A percentile compares a stretch with the other conserved stretches of the same genome.
Evolutionary conservation across 2,888 invertebrate genomes (phyloP).

Genomic region (Scaptomyza polygonia): DNA sequence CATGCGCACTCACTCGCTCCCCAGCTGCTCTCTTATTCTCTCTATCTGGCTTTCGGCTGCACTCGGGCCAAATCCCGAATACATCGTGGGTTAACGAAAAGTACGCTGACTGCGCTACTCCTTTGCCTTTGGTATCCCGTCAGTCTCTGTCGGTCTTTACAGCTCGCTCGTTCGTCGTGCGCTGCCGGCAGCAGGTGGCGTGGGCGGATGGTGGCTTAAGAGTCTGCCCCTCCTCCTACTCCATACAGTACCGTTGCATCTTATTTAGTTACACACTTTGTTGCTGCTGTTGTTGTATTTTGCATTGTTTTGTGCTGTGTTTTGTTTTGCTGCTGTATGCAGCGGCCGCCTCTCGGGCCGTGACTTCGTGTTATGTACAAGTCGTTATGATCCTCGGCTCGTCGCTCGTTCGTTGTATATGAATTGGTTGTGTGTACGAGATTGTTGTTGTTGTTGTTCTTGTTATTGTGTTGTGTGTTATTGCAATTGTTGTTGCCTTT

Average conservation of each 20-base stretch:
- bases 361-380: slow-evolving; percentile 75
- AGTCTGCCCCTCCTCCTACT: background rate
- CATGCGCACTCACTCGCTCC: slow-evolving; percentile 50
- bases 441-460: slow-evolving; percentile 41
- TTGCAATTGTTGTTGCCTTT: slow-evolving; percentile 52
- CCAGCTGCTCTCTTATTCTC: slow-evolving; percentile 17
- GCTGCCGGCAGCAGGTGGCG: slow-evolving; percentile 56
- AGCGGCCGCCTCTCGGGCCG: slow-evolving; percentile 60
- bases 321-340: slow-evolving; percentile 73
- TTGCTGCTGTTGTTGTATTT: slow-evolving; percentile 71
- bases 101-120: slow-evolving; percentile 53
- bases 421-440: slow-evolving; percentile 45
- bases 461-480: slow-evolving; percentile 68
- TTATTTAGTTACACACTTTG: slow-evolving; percentile 78
- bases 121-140: slow-evolving; percentile 70
- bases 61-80: slow-evolving; percentile 27
- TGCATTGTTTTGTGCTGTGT: slow-evolving; percentile 82
- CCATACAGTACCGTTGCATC: slow-evolving; percentile 59
- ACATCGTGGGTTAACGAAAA: slow-evolving; percentile 46
- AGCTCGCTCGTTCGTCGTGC: slow-evolving; percentile 78
- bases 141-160: slow-evolving; percentile 77
- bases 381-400: slow-evolving; percentile 75
- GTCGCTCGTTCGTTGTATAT: slow-evolving; percentile 68
- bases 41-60: slow-evolving; percentile 31
- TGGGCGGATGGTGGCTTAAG: slow-evolving; percentile 36